Evolutionary conservation across 1,140 invertebrate species (phyloP).

Genomic region (Drosophila arizonae): DNA sequence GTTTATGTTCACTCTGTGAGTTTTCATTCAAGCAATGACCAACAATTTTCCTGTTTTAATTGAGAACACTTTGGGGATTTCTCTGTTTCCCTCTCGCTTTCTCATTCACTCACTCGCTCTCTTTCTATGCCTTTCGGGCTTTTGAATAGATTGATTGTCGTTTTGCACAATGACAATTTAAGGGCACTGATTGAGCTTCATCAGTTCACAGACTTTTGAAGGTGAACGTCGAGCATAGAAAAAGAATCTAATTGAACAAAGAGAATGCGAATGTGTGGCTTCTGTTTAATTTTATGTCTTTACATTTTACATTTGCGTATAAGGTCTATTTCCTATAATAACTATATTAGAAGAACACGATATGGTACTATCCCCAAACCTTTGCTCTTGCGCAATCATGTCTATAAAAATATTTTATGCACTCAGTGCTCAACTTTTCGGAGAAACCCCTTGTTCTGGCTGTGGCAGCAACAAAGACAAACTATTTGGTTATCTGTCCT

Average conservation of each 20-base stretch:
- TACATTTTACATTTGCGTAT: neutral
- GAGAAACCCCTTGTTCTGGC: conserved; percentile 36
- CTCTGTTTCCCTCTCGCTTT: neutral
- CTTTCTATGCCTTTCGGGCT: neutral
- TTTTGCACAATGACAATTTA: conserved; percentile 32
- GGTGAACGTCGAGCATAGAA: neutral
- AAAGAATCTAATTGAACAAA: neutral
- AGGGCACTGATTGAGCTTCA: conserved; percentile 9
- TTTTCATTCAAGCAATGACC: conserved; percentile 22
- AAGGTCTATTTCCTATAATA: too few relatives aligned
- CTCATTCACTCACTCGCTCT: too few relatives aligned
- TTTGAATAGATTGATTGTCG: conserved; percentile 10
- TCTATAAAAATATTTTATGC: conserved; percentile 56
- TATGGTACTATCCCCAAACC: conserved; percentile 4
- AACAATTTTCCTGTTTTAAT: conserved; percentile 24
- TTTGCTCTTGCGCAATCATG: conserved; percentile 33
- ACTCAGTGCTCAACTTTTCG: conserved; percentile 44
- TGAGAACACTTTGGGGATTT: conserved; percentile 4
- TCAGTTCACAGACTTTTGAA: neutral
- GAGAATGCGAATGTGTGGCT: neutral
- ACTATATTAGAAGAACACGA: too few relatives aligned
- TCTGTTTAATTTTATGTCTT: neutral
- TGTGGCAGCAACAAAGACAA: conserved; percentile 25
- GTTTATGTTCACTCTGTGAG: conserved; percentile 1
- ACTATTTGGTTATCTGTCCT: conserved; percentile 56